A percentile compares a stretch with the other conserved stretches of the same genome.
phyloP scores from a whole-genome alignment of 1,140 invertebrate species.

The Mactra quadrangularis region DNA sequence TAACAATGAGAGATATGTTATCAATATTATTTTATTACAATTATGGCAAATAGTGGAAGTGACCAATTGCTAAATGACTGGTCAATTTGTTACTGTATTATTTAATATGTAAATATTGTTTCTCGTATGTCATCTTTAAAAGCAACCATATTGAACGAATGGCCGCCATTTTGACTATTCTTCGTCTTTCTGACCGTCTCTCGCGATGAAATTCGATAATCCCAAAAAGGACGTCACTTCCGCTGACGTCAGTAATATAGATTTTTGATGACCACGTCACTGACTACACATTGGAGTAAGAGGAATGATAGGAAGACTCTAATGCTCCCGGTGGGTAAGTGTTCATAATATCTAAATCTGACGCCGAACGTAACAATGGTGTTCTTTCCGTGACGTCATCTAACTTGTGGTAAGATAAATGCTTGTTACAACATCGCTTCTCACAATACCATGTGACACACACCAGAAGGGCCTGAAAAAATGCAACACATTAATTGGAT shows the following conservation, averaged over 20 bases:
- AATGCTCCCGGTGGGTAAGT: background rate
- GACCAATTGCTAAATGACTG: too few relatives aligned
- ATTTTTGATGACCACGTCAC: background rate
- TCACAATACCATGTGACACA: conserved; percentile 31
- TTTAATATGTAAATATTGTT: too few relatives aligned
- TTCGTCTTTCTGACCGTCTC: background rate
- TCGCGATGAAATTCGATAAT: background rate
- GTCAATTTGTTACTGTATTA: too few relatives aligned
- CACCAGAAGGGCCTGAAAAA: conserved; percentile 15
- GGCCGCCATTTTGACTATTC: too few relatives aligned
- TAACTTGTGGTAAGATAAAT: background rate
- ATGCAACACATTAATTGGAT: background rate
- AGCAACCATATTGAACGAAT: too few relatives aligned
- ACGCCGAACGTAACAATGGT: background rate
- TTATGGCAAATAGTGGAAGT: too few relatives aligned
- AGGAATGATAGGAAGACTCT: background rate
- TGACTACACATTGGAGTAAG: background rate
- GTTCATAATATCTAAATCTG: conserved; percentile 1
- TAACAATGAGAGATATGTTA: too few relatives aligned
- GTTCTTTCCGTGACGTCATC: conserved; percentile 38
- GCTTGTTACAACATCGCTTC: conserved; percentile 10
- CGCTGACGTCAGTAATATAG: background rate
- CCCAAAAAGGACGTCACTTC: background rate
- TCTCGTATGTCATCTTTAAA: too few relatives aligned
- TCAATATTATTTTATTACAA: too few relatives aligned